These are phyloP conservation scores for Serranus cabrilla DNA, from an alignment of 2,797 vertebrate species.

Conservation along the genomic window DNA sequence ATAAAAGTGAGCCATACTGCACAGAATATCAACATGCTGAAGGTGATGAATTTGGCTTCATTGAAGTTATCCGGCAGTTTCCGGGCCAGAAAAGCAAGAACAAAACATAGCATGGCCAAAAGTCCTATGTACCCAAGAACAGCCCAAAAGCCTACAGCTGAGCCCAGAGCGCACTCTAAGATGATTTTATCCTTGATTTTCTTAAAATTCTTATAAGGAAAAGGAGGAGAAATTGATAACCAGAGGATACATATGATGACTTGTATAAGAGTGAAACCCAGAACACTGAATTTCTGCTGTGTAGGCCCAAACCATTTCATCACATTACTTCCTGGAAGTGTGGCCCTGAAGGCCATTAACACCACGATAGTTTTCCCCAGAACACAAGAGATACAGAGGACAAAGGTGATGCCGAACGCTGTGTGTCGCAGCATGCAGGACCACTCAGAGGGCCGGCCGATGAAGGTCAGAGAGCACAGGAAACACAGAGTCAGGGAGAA, in stretches of 20 bases:
- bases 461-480: too few relatives aligned
- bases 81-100: too few relatives aligned
- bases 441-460: too few relatives aligned
- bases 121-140: too few relatives aligned
- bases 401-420: too few relatives aligned
- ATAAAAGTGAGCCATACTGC: conserved; percentile 64
- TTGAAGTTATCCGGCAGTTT: too few relatives aligned
- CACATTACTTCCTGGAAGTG: conserved; percentile 78
- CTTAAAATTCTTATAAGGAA: conserved; percentile 26
- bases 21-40: too few relatives aligned
- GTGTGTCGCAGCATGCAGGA: too few relatives aligned
- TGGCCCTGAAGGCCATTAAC: conserved; percentile 33
- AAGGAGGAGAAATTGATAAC: conserved; percentile 61
- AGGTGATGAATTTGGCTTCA: too few relatives aligned
- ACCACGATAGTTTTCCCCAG: conserved; percentile 38
- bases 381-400: conserved; percentile 80
- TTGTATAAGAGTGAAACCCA: conserved; percentile 55
- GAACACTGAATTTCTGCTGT: conserved; percentile 77
- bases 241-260: conserved; percentile 27
- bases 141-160: too few relatives aligned
- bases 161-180: conserved; percentile 26
- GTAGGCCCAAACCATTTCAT: conserved; percentile 85
- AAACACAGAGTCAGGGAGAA: too few relatives aligned
- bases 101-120: too few relatives aligned
- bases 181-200: conserved; percentile 15